These are phyloP conservation scores for Microcebus lehilahytsara DNA, from an alignment of 2,113 vertebrate species.

Conservation along the genomic window DNA sequence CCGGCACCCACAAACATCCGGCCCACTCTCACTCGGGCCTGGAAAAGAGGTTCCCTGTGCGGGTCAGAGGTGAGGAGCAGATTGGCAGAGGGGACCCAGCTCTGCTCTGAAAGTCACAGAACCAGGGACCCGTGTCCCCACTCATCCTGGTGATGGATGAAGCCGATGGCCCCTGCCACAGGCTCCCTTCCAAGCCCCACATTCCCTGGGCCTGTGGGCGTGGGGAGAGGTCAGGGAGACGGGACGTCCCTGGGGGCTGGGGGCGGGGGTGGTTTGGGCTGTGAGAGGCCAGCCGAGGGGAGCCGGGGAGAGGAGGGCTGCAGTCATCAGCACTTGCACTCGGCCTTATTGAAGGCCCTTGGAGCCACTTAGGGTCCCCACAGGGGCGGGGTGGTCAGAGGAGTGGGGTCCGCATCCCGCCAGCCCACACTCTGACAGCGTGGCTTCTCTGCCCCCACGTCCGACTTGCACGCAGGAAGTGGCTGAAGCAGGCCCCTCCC, in stretches of 20 bases:
- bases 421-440: neutral
- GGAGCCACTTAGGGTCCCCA: neutral
- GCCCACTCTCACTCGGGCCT: neutral
- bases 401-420: accelerated
- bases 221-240: neutral
- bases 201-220: neutral
- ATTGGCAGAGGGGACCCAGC: neutral
- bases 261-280: neutral
- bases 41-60: neutral
- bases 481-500: accelerated
- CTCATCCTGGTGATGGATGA: neutral
- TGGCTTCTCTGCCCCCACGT: neutral
- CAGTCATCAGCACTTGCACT: neutral
- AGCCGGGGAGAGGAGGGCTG: too few species aligned
- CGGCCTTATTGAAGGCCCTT: neutral
- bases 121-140: neutral
- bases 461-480: too few species aligned
- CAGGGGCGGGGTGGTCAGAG: accelerated
- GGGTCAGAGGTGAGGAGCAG: neutral
- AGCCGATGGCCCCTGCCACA: neutral
- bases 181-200: neutral
- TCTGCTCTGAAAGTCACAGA: neutral
- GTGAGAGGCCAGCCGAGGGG: neutral
- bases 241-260: accelerated
- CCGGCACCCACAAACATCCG: neutral